Evolutionary conservation across 1,140 invertebrate genomes (phyloP).

Genomic region (Bombus huntii): DNA sequence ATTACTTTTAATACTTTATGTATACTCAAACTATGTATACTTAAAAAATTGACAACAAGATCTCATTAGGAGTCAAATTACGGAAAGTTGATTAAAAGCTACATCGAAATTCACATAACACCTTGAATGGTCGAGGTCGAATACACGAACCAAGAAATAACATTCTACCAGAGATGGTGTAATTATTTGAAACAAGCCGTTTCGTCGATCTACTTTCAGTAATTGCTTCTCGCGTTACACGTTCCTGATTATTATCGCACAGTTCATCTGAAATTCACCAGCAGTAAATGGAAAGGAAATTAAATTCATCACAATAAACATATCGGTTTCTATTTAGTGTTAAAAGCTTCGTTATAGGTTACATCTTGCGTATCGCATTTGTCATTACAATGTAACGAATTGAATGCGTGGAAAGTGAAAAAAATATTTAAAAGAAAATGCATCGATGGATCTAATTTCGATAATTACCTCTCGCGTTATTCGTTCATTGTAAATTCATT

Average conservation of each 20-base stretch:
- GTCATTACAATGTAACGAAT: too few relatives aligned
- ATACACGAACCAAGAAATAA: not conserved
- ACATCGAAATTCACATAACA: not conserved
- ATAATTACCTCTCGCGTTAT: not conserved
- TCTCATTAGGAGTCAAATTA: not conserved
- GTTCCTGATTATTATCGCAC: not conserved
- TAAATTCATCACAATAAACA: not conserved
- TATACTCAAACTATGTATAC: not conserved
- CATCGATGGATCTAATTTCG: not conserved
- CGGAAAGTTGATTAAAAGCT: slow-evolving; percentile 4
- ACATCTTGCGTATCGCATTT: too few relatives aligned
- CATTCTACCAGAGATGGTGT: not conserved
- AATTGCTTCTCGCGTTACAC: slow-evolving; percentile 9
- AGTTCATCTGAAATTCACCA: not conserved
- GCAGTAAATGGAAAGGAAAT: not conserved
- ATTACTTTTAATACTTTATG: not conserved
- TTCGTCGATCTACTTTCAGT: slow-evolving; percentile 6
- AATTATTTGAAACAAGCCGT: slow-evolving; percentile 3
- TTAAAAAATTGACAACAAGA: not conserved
- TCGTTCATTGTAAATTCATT: not conserved
- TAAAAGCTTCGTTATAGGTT: not conserved
- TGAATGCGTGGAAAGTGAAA: too few relatives aligned
- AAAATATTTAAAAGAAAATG: too few relatives aligned
- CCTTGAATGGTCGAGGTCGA: not conserved
- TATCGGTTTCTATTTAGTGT: not conserved